Percentiles rank a stretch among this genome's conserved stretches.
Conservation (phyloP, 2,113 vertebrate species). For the Macquaria australasica region DNA sequence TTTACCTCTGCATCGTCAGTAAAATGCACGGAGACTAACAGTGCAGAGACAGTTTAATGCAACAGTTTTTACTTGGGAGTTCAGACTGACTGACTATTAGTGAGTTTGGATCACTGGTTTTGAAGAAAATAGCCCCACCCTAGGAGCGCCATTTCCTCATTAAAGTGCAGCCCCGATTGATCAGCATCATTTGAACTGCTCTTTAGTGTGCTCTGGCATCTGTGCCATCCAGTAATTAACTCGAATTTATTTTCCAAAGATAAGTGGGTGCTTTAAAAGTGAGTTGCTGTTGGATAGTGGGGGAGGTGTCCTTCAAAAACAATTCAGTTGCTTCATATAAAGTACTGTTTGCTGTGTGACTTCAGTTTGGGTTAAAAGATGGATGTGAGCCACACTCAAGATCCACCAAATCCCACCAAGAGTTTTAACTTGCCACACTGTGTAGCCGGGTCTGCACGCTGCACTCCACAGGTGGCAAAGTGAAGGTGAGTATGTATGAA, state of each 20-base stretch:
- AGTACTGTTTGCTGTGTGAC: neutral
- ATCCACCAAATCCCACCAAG: neutral
- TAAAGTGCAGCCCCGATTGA: conserved; percentile 7
- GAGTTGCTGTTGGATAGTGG: neutral
- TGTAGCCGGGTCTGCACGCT: conserved; percentile 1
- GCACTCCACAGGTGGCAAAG: conserved; percentile 33
- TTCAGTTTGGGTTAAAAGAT: conserved; percentile 7
- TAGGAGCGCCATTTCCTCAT: conserved; percentile 29
- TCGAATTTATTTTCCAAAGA: neutral
- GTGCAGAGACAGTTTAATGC: neutral
- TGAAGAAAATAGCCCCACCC: conserved; percentile 51
- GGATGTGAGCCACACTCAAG: neutral
- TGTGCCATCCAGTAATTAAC: conserved; percentile 5
- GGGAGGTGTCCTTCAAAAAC: neutral
- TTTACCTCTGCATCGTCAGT: conserved; percentile 4
- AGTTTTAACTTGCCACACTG: conserved; percentile 1
- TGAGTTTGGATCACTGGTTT: conserved; percentile 43
- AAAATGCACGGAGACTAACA: neutral
- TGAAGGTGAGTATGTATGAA: conserved; percentile 1
- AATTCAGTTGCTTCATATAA: neutral
- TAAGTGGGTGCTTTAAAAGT: conserved; percentile 4
- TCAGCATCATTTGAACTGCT: conserved; percentile 39
- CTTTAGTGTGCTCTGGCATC: neutral
- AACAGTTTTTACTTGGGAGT: neutral
- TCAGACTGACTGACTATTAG: neutral